A percentile compares a stretch with the other conserved stretches of the same genome.
These are phyloP conservation scores for Adoxophyes honmai DNA, from an alignment of 1,140 invertebrate genomes.

Conservation along the genomic window DNA sequence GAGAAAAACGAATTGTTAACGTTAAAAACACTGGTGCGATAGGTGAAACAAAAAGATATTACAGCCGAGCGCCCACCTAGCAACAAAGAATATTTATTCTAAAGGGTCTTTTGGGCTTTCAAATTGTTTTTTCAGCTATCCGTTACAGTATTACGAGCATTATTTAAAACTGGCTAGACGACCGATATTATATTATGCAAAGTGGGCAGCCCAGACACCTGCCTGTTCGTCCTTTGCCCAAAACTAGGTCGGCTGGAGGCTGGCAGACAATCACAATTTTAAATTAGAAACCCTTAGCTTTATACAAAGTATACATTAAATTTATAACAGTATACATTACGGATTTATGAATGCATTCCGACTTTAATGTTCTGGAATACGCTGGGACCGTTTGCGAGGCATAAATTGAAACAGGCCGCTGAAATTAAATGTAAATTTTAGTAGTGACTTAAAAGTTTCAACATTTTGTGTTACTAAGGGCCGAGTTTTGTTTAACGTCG, in stretches of 20 bases:
- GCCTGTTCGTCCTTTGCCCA: slow-evolving; percentile 61
- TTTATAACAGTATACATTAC: not conserved
- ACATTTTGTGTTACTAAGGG: too few species aligned
- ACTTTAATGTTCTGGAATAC: not conserved
- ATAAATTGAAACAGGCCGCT: not conserved
- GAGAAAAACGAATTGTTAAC: too few species aligned
- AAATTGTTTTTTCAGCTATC: too few species aligned
- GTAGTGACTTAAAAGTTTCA: too few species aligned
- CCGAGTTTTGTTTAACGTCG: too few species aligned
- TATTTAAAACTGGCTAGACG: slow-evolving; percentile 51
- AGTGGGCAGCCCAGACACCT: slow-evolving; percentile 56
- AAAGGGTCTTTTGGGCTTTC: too few species aligned
- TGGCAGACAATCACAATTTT: slow-evolving; percentile 72
- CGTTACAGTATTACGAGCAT: not conserved
- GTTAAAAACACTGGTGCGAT: too few species aligned
- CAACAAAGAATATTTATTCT: too few species aligned
- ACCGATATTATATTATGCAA: slow-evolving; percentile 59
- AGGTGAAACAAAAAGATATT: too few species aligned
- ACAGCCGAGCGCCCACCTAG: too few species aligned
- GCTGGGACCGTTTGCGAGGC: not conserved
- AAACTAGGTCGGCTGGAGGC: slow-evolving; percentile 62
- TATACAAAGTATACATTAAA: not conserved
- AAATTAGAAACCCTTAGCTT: slow-evolving; percentile 52
- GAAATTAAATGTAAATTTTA: too few species aligned
- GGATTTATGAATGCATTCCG: not conserved